Percentiles rank a stretch among this genome's conserved stretches.
Evolutionary conservation across 2,888 invertebrate species (phyloP).

Genomic region (Siphlonurus alternatus): DNA sequence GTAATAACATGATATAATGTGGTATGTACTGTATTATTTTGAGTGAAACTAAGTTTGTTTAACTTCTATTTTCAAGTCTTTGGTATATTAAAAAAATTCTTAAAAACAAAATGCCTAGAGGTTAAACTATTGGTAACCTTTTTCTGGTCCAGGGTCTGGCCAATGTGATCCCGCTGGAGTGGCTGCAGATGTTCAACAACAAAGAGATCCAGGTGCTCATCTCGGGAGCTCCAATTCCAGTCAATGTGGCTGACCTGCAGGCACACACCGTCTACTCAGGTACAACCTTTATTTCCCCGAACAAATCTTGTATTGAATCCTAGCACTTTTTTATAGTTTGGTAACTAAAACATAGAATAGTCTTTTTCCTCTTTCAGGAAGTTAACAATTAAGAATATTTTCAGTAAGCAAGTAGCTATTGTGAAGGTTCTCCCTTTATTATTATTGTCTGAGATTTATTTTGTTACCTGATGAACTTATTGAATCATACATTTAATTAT

Average conservation of each 20-base stretch:
- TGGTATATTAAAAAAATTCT: no score
- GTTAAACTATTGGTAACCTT: no score
- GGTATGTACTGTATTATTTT: no score
- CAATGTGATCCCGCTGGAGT: constrained; percentile 78
- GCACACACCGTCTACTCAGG: constrained; percentile 78
- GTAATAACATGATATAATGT: no score
- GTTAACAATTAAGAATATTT: constrained; percentile 26
- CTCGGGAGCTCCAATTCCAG: constrained; percentile 85
- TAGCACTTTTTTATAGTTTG: no score
- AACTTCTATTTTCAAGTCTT: no score
- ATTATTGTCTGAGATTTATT: neutral
- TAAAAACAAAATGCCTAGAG: no score
- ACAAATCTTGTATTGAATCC: no score
- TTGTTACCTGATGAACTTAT: neutral
- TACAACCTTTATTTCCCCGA: constrained; percentile 20
- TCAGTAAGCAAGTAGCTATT: neutral
- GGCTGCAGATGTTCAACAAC: constrained; percentile 89
- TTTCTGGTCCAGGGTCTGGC: constrained; percentile 50
- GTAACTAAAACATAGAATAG: no score
- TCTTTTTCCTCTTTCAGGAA: no score
- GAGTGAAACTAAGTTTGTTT: no score
- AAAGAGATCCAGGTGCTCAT: constrained; percentile 93
- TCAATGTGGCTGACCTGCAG: constrained; percentile 79
- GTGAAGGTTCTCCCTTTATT: neutral
- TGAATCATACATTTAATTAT: no score